phyloP scores from a whole-genome alignment of 2,113 vertebrate species.

The Ochotona princeps region DNA sequence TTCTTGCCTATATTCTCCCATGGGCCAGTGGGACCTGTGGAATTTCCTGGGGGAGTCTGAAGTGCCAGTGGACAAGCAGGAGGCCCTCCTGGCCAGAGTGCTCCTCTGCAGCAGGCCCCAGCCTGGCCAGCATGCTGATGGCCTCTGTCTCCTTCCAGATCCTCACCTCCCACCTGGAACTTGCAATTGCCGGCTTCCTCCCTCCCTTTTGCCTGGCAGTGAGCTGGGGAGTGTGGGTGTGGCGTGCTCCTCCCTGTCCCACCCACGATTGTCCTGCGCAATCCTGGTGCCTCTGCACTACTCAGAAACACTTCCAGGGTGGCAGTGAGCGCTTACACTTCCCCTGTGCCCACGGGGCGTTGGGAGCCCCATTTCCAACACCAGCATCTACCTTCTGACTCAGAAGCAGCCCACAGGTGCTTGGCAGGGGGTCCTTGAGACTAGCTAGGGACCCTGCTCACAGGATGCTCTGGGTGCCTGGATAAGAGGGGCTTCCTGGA shows the following conservation, averaged over 20 bases:
- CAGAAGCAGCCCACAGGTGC: background rate
- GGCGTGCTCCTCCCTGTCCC: rapidly evolving
- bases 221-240: background rate
- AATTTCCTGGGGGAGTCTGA: background rate
- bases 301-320: constrained; percentile 31
- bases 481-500: no score
- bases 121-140: background rate
- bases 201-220: background rate
- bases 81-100: background rate
- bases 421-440: background rate
- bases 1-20: background rate
- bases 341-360: background rate
- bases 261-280: rapidly evolving
- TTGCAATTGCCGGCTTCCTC: rapidly evolving
- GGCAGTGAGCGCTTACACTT: background rate
- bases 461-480: no score
- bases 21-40: no score
- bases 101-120: no score
- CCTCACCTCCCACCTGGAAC: background rate
- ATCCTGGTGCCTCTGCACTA: background rate
- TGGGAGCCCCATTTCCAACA: background rate
- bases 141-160: background rate
- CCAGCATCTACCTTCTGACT: background rate
- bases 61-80: background rate
- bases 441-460: background rate